phyloP scores from a whole-genome alignment of 2,113 vertebrate species.

The Cephalopterus ornatus region DNA sequence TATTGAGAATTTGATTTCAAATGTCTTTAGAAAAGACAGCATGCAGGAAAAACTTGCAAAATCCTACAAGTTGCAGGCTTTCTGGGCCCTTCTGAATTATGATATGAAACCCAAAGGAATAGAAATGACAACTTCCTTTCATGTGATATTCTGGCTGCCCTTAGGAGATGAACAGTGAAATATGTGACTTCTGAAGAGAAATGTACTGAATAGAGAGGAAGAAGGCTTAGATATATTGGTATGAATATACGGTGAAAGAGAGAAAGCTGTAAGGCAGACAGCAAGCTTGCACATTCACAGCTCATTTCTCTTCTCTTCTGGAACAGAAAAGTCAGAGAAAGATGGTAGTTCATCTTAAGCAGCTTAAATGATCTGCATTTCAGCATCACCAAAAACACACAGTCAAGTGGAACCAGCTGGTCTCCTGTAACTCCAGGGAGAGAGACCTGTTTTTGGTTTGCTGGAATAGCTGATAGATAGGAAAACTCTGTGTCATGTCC shows the following conservation, averaged over 20 bases:
- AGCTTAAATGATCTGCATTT: background rate
- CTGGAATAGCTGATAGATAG: background rate
- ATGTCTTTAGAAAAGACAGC: background rate
- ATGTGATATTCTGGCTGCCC: background rate
- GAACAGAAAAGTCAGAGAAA: background rate
- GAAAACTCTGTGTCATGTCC: background rate
- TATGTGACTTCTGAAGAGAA: slow-evolving; percentile 6
- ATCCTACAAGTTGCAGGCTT: background rate
- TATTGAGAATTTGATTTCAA: background rate
- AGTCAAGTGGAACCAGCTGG: background rate
- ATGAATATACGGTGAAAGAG: background rate
- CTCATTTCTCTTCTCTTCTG: background rate
- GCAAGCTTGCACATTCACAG: background rate
- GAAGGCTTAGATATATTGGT: background rate
- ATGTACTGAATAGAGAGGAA: background rate
- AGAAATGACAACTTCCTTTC: background rate
- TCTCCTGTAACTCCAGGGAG: background rate
- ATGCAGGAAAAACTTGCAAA: background rate
- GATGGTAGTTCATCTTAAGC: background rate
- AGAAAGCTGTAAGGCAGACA: background rate
- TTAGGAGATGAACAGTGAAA: background rate
- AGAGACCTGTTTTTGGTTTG: background rate
- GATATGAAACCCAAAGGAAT: background rate
- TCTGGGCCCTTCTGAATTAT: background rate
- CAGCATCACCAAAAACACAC: background rate